These are phyloP conservation scores for Hybognathus amarus DNA, from an alignment of 2,797 vertebrate species.

Conservation along the genomic window DNA sequence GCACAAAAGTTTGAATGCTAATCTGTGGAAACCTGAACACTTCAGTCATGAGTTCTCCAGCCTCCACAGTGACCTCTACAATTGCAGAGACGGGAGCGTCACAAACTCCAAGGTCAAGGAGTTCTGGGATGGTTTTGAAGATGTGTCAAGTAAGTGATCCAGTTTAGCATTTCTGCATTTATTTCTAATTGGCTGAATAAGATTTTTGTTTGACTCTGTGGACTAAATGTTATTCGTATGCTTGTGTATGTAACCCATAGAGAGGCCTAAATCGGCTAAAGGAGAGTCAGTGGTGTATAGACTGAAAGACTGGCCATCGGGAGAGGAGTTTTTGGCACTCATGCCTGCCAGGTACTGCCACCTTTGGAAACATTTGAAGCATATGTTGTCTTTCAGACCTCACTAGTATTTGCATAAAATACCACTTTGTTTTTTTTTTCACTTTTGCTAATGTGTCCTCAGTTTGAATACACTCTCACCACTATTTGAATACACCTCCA, in stretches of 20 bases:
- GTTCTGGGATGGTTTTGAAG: conserved; percentile 99
- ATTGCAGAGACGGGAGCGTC: conserved; percentile 94
- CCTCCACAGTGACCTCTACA: conserved; percentile 94
- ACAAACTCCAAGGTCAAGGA: conserved; percentile 93
- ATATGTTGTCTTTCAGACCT: conserved; percentile 10
- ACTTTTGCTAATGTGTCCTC: neutral
- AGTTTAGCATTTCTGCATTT: neutral
- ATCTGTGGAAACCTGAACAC: conserved; percentile 92
- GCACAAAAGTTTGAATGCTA: conserved; percentile 89
- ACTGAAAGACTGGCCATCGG: conserved; percentile 96
- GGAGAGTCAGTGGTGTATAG: conserved; percentile 92
- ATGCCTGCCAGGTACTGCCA: conserved; percentile 90
- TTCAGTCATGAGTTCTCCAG: conserved; percentile 95
- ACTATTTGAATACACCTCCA: conserved; percentile 38
- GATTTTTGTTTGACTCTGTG: neutral
- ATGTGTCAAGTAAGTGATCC: conserved; percentile 88
- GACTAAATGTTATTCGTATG: conserved; percentile 28
- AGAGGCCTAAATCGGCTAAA: conserved; percentile 90
- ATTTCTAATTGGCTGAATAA: neutral
- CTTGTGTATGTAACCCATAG: conserved; percentile 68
- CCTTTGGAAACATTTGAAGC: conserved; percentile 23
- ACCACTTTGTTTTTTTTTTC: neutral
- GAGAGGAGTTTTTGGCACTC: conserved; percentile 96
- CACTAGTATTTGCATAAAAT: conserved; percentile 36
- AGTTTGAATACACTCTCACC: conserved; percentile 25